Percentiles rank a stretch among this genome's conserved stretches.
These are phyloP conservation scores for honey bee (Apis mellifera) DNA, from an alignment of 1,140 invertebrate genomes.

Conservation along the genomic window DNA sequence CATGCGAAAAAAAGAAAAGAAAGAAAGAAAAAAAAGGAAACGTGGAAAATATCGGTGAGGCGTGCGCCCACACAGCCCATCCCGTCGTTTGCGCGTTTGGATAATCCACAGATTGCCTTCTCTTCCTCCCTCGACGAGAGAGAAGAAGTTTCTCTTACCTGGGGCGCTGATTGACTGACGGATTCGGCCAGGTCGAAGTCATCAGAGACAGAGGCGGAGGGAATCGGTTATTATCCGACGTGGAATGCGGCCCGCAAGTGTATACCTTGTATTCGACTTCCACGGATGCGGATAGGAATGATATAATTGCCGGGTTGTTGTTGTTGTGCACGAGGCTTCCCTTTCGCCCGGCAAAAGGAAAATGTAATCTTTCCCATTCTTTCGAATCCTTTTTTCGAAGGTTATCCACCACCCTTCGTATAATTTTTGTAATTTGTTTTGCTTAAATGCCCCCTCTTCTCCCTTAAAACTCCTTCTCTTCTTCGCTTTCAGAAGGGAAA, in stretches of 20 bases:
- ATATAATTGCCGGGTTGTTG: slow-evolving; percentile 47
- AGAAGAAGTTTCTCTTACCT: slow-evolving; percentile 50
- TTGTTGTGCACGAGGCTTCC: neutral
- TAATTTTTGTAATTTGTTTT: slow-evolving; percentile 36
- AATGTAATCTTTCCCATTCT: slow-evolving; percentile 13
- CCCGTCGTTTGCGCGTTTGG: slow-evolving; percentile 2
- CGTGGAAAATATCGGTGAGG: neutral
- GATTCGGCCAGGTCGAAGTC: slow-evolving; percentile 44
- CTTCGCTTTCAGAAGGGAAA: too few species aligned
- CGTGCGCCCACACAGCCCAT: neutral
- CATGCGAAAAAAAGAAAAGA: slow-evolving; percentile 27
- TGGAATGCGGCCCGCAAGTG: slow-evolving; percentile 46
- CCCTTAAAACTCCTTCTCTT: neutral
- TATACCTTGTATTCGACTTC: slow-evolving; percentile 41
- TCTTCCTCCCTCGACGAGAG: neutral
- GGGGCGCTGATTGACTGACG: slow-evolving; percentile 52
- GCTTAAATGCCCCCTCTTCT: neutral
- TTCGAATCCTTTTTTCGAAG: neutral
- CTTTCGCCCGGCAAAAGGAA: slow-evolving; percentile 19
- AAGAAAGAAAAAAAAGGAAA: too few species aligned
- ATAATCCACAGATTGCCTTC: slow-evolving; percentile 68
- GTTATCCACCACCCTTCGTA: too few species aligned
- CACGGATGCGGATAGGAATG: slow-evolving; percentile 11
- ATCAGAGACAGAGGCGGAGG: slow-evolving; percentile 35
- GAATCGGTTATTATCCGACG: slow-evolving; percentile 56